Percentiles rank a stretch among this genome's conserved stretches.
These are phyloP conservation scores for Anhinga rufa DNA, from an alignment of 2,113 vertebrate genomes.

Conservation along the genomic window DNA sequence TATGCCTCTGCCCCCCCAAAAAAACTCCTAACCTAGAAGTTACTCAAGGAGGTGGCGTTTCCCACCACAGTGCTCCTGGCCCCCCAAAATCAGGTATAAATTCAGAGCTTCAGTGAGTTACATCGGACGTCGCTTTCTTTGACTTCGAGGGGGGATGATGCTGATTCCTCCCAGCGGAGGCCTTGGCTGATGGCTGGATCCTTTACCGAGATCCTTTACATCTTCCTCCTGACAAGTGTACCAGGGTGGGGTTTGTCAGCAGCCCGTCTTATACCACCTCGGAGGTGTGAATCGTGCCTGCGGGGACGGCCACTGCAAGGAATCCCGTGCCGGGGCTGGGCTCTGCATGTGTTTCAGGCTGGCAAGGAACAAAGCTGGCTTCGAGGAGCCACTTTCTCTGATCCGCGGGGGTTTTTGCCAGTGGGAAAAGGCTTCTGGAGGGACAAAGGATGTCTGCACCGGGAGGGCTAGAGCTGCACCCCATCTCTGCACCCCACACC, in stretches of 20 bases:
- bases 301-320: accelerated
- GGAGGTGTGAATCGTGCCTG: accelerated
- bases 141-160: background rate
- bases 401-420: accelerated
- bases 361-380: background rate
- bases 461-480: background rate
- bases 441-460: accelerated
- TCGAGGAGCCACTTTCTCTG: background rate
- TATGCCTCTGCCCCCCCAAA: background rate
- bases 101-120: background rate
- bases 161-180: background rate
- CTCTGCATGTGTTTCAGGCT: accelerated
- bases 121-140: accelerated
- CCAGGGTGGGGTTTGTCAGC: no score
- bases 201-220: background rate
- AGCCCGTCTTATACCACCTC: background rate
- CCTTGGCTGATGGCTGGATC: background rate
- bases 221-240: background rate
- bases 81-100: background rate
- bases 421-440: background rate
- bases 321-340: background rate
- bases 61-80: background rate
- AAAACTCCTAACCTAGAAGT: background rate
- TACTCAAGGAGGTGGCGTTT: background rate
- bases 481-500: background rate